Conservation (phyloP, 2,797 vertebrate genomes). For the Tragelaphus oryx region DNA sequence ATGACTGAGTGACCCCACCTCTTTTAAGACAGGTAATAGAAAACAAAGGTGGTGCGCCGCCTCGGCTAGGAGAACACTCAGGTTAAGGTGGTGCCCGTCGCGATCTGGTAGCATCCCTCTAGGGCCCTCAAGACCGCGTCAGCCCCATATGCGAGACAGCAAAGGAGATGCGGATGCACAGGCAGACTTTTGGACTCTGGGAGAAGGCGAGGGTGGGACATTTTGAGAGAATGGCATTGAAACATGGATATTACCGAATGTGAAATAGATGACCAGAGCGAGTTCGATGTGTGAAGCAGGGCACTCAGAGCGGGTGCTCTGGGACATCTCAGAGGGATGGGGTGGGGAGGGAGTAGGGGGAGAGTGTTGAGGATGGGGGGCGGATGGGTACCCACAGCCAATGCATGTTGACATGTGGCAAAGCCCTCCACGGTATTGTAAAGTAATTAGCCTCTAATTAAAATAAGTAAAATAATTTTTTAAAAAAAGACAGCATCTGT, state of each 20-base stretch:
- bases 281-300: accelerated
- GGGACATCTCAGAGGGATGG: not conserved
- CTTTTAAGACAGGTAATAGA: not conserved
- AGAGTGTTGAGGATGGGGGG: not conserved
- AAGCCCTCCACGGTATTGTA: not conserved
- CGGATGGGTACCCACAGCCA: not conserved
- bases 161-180: accelerated
- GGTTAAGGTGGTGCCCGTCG: accelerated
- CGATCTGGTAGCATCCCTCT: not conserved
- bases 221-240: accelerated
- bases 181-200: not conserved
- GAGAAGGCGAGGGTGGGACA: not conserved
- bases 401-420: not conserved
- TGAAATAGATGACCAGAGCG: not conserved
- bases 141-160: accelerated
- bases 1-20: not conserved
- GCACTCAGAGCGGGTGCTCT: not conserved
- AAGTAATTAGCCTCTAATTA: not conserved
- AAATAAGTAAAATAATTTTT: not conserved
- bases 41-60: not conserved
- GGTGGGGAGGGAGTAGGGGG: not conserved
- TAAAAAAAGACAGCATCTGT: not conserved
- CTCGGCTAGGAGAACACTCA: not conserved
- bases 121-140: not conserved
- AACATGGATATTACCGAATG: accelerated